Evolutionary conservation across 2,888 invertebrate genomes (phyloP), one percentile per base, ranked within the genome.

Genomic region (Noctuana brunneofusca): DNA sequence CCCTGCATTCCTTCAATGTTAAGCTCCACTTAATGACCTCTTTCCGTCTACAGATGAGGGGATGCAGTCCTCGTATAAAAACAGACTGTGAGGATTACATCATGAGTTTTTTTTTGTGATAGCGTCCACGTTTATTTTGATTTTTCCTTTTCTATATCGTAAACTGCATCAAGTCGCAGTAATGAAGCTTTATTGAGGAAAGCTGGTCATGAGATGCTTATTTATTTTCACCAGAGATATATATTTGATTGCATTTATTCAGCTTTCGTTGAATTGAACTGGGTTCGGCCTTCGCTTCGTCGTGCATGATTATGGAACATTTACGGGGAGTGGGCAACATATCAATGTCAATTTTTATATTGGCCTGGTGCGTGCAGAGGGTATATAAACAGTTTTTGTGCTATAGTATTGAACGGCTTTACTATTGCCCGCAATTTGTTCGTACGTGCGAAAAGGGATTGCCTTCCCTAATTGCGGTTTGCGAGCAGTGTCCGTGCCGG

Each of bases 391-490:
- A 66, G 66, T 74, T 73, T 71, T 72, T 72, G 70, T 69, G 70
- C 66, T 71, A 63, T 64, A 68, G 65, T 65, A 68, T 68, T 65
- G 66, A 74, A 70, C 43, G 63, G 58, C 60, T 59, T 73, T 74
- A 67, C 75, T 74, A 74, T 76, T 76, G 78, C 75, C 76, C 70
- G 86, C 84, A 89, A 90, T 90, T 89, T 89, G 81, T 81, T 71
- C 80, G 85, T 87, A 89, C 88, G 89, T 88, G 89, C 84, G 81
- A 86, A 84, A 73, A 80, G 76, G 80, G 80, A 81, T 84, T 80
- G 83, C 83, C 78, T 82, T 71, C 75, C 80, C 75, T 88, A 87
- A 89, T 89, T 87, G 83, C 70, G 65, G 68, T 35, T 56, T 57
- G 67, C 65, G 64, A 67, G 52, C 62, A 50, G 63, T 71, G 70